A percentile compares a stretch with the other conserved stretches of the same genome.
Evolutionary conservation across 2,797 vertebrate genomes (phyloP).

Genomic region (Hipposideros larvatus): DNA sequence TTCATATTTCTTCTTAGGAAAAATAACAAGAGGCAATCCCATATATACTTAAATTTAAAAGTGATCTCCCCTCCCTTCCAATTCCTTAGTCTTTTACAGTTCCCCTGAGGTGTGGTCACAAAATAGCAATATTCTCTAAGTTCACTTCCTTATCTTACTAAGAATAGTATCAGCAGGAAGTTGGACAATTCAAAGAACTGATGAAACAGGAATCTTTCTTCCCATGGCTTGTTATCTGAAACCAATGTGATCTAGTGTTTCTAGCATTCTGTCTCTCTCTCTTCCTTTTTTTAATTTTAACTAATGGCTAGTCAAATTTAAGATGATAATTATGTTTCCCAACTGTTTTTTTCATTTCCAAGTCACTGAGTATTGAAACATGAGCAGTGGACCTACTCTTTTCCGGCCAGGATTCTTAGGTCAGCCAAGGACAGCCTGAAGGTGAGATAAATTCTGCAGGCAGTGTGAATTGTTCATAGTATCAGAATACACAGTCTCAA

Average conservation of each 20-base stretch:
- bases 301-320: constrained; percentile 11
- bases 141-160: neutral
- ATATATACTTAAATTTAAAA: neutral
- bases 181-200: neutral
- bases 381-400: neutral
- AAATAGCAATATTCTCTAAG: neutral
- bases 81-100: neutral
- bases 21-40: constrained; percentile 4
- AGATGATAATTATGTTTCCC: neutral
- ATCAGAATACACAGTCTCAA: neutral
- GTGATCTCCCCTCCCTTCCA: neutral
- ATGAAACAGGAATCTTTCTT: neutral
- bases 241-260: neutral
- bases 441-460: neutral
- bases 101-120: neutral
- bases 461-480: neutral
- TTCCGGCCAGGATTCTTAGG: neutral
- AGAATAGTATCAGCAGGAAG: neutral
- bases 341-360: neutral
- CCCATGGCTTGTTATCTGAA: neutral
- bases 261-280: neutral
- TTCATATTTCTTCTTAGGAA: constrained; percentile 38
- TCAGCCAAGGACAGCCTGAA: neutral
- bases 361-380: neutral
- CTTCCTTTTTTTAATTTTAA: neutral